phyloP scores from a whole-genome alignment of 2,888 invertebrate genomes.

The Pachydiplax longipennis region DNA sequence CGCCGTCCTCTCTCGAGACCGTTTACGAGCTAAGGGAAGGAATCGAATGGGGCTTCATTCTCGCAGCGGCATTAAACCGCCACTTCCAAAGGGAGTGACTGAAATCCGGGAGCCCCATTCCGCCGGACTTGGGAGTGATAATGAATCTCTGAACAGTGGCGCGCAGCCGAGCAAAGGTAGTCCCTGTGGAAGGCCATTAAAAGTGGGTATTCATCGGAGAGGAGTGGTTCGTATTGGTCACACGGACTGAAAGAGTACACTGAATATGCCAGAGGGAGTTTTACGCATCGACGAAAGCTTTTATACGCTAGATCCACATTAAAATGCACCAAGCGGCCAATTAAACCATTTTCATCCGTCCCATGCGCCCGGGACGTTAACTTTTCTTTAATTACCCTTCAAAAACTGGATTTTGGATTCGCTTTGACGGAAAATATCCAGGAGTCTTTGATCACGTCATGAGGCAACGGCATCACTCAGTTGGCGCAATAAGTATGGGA shows the following conservation, averaged over 20 bases:
- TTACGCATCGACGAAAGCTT: neutral
- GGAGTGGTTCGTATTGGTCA: neutral
- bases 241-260: neutral
- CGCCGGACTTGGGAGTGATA: conserved; percentile 4
- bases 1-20: neutral
- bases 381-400: neutral
- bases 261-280: neutral
- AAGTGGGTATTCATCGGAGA: neutral
- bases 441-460: no score
- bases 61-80: neutral
- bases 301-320: neutral
- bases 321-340: neutral
- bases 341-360: neutral
- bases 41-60: neutral
- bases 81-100: neutral
- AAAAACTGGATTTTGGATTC: no score
- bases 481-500: no score
- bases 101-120: neutral
- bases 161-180: neutral
- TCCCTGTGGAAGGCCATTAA: neutral
- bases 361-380: neutral
- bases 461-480: no score
- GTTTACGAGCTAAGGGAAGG: neutral
- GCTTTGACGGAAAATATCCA: no score
- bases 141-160: neutral